Conservation (phyloP, 2,888 invertebrate genomes). For the Aphelenchoides bicaudatus region DNA sequence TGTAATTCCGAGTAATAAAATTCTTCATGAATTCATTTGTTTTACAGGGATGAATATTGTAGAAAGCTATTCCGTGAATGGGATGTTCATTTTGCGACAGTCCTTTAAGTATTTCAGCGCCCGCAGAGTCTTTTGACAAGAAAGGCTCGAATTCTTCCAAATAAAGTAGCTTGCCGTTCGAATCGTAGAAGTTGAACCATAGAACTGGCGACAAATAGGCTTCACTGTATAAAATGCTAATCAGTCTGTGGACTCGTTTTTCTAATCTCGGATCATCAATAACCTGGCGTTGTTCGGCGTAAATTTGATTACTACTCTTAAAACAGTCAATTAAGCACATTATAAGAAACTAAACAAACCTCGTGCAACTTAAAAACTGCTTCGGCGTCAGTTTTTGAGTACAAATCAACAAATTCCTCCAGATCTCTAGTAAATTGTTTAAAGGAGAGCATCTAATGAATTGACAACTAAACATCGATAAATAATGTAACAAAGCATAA, state of each 20-base stretch:
- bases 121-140: slow-evolving; percentile 1
- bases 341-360: background rate
- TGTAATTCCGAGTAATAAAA: background rate
- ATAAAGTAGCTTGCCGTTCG: slow-evolving; percentile 23
- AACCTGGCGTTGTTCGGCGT: slow-evolving; percentile 5
- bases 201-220: slow-evolving; percentile 44
- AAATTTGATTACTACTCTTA: background rate
- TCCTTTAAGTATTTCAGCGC: slow-evolving; percentile 13
- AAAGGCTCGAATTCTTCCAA: slow-evolving; percentile 21
- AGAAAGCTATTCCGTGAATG: slow-evolving; percentile 49
- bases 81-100: slow-evolving; percentile 40
- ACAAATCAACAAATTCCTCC: background rate
- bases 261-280: background rate
- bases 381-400: background rate
- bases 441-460: slow-evolving; percentile 10
- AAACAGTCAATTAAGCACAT: background rate
- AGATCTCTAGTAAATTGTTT: background rate
- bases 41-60: slow-evolving; percentile 53
- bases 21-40: slow-evolving; percentile 34
- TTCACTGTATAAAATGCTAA: slow-evolving; percentile 38
- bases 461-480: no score
- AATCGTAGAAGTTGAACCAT: slow-evolving; percentile 48
- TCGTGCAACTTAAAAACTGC: background rate
- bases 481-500: no score
- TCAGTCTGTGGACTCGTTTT: background rate